Percentiles rank a stretch among this genome's conserved stretches.
Conservation (phyloP, 2,113 vertebrate species). For the Lontra canadensis region DNA sequence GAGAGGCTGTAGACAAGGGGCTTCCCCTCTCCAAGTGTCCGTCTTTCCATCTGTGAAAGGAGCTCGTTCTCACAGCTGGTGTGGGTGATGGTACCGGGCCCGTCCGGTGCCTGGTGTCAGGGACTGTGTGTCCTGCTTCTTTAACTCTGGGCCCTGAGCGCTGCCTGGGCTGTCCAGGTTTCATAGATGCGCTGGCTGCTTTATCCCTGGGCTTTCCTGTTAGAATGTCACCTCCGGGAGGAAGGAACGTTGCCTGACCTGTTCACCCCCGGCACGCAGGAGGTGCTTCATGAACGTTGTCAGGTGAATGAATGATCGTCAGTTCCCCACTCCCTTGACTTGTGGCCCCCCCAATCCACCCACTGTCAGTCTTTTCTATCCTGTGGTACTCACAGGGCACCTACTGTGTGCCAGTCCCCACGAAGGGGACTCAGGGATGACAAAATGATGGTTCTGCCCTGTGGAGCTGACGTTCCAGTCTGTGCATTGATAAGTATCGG, state of each 20-base stretch:
- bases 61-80: neutral
- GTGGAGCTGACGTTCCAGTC: neutral
- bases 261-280: neutral
- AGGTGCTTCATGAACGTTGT: neutral
- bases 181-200: accelerated
- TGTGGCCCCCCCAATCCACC: neutral
- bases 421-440: neutral
- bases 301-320: neutral
- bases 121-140: accelerated
- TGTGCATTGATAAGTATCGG: neutral
- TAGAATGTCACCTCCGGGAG: neutral
- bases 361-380: neutral
- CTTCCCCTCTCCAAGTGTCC: neutral
- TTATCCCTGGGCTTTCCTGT: too few relatives aligned
- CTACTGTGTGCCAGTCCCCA: neutral
- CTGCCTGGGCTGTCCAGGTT: accelerated
- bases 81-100: neutral
- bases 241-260: neutral
- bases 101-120: neutral
- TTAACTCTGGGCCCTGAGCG: accelerated
- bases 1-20: neutral
- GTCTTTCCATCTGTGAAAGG: neutral
- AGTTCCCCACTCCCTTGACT: neutral
- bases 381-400: neutral
- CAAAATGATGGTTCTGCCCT: neutral